phyloP scores from a whole-genome alignment of 1,140 invertebrate genomes.

The Neoseiulus cucumeris region DNA sequence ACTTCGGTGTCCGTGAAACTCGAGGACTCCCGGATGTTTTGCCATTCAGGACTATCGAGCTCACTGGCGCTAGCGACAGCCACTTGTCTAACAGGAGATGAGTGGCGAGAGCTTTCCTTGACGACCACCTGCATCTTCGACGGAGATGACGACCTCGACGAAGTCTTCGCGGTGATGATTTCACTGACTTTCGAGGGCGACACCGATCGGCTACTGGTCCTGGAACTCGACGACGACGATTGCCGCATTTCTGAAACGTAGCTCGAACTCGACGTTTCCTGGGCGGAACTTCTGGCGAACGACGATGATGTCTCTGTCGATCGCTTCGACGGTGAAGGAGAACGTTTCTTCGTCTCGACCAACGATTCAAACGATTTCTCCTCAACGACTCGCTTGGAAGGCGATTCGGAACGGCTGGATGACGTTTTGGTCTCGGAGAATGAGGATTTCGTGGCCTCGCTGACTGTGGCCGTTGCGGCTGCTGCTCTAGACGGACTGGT shows the following conservation, averaged over 20 bases:
- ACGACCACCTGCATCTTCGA: neutral
- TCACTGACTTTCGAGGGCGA: slow-evolving; percentile 14
- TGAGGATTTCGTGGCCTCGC: too few species aligned
- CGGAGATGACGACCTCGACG: neutral
- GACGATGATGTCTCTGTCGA: neutral
- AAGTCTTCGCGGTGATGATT: slow-evolving; percentile 11
- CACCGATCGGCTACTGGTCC: neutral
- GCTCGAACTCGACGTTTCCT: neutral
- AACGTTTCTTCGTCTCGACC: neutral
- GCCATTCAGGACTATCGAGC: neutral
- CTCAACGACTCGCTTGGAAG: neutral
- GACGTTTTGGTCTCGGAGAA: too few species aligned
- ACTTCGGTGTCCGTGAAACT: slow-evolving; percentile 5
- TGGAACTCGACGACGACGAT: neutral
- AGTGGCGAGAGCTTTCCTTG: neutral
- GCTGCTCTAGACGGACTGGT: too few species aligned
- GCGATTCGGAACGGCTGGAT: too few species aligned
- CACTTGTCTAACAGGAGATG: neutral
- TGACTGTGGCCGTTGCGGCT: too few species aligned
- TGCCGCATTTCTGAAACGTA: neutral
- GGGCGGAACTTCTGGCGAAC: neutral
- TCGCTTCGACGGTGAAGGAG: neutral
- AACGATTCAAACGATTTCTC: neutral
- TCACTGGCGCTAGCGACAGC: neutral
- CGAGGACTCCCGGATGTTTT: neutral